phyloP scores from a whole-genome alignment of 2,113 vertebrate genomes.

The Emydura subglobosa region DNA sequence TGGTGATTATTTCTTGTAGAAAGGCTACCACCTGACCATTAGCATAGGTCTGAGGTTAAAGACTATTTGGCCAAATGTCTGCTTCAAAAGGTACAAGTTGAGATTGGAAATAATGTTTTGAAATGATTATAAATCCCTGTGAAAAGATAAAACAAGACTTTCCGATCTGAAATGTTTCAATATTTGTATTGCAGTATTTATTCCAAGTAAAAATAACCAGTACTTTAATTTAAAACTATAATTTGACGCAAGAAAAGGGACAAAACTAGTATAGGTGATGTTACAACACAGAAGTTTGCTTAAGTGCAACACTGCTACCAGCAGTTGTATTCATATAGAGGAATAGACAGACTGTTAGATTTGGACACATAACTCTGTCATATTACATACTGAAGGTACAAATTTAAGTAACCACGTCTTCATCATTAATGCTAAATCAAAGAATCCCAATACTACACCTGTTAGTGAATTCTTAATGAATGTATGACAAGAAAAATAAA shows the following conservation, averaged over 20 bases:
- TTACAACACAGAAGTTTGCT: conserved; percentile 1
- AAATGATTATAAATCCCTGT: rapidly evolving
- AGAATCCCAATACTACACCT: neutral
- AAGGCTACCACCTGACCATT: neutral
- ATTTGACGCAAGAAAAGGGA: conserved; percentile 31
- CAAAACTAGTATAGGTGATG: neutral
- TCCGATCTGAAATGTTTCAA: neutral
- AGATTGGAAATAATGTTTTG: neutral
- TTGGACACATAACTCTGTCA: conserved; percentile 38
- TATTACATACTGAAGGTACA: neutral
- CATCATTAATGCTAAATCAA: conserved; percentile 11
- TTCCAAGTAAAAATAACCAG: conserved; percentile 58
- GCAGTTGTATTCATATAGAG: conserved; percentile 4
- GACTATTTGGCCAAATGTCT: neutral
- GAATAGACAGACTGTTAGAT: conserved; percentile 52
- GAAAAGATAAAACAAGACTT: neutral
- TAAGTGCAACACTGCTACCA: neutral
- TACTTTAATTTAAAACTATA: conserved; percentile 30
- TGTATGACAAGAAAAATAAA: neutral
- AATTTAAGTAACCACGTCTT: neutral
- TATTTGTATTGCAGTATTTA: conserved; percentile 64
- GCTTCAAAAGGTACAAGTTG: neutral
- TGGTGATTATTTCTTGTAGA: neutral
- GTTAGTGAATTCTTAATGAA: neutral
- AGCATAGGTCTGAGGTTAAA: neutral